A percentile compares a stretch with the other conserved stretches of the same genome.
Conservation (phyloP, 2,888 invertebrate species). For the Harpalus rubripes region DNA sequence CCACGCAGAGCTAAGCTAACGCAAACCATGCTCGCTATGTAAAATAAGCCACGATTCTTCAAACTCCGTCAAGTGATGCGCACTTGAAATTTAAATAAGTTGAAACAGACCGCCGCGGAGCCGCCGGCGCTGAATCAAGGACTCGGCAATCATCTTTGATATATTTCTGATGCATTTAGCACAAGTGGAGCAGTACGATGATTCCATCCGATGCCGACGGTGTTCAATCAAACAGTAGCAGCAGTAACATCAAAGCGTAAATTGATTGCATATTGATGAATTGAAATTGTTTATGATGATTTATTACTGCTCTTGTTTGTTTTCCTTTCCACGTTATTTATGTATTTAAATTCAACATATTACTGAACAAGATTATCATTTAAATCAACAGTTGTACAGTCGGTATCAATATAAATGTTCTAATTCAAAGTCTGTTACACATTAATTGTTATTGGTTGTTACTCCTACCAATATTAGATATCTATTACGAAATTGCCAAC, state of each 20-base stretch:
- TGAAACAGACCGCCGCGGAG: constrained; percentile 40
- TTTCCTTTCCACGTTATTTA: neutral
- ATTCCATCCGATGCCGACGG: constrained; percentile 5
- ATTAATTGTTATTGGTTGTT: too few species aligned
- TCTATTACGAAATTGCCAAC: too few species aligned
- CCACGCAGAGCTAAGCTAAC: constrained; percentile 52
- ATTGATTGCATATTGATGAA: constrained; percentile 34
- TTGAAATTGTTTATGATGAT: constrained; percentile 13
- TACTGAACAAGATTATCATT: neutral
- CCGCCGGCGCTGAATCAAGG: constrained; percentile 10
- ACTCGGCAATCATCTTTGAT: constrained; percentile 51
- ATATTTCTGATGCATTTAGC: constrained; percentile 34
- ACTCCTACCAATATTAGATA: too few species aligned
- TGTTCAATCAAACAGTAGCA: constrained; percentile 48
- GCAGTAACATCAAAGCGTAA: constrained; percentile 30
- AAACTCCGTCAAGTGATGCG: constrained; percentile 54
- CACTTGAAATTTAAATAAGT: constrained; percentile 61
- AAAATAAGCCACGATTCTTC: constrained; percentile 56
- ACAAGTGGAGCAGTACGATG: constrained; percentile 40
- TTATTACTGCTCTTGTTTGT: constrained; percentile 8
- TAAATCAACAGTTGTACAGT: too few species aligned
- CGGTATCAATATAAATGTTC: too few species aligned
- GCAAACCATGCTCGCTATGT: constrained; percentile 44
- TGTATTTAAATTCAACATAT: neutral
- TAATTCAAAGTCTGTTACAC: too few species aligned